Evolutionary conservation across 2,797 vertebrate species (phyloP).

Genomic region (Acanthurus leucopareius): DNA sequence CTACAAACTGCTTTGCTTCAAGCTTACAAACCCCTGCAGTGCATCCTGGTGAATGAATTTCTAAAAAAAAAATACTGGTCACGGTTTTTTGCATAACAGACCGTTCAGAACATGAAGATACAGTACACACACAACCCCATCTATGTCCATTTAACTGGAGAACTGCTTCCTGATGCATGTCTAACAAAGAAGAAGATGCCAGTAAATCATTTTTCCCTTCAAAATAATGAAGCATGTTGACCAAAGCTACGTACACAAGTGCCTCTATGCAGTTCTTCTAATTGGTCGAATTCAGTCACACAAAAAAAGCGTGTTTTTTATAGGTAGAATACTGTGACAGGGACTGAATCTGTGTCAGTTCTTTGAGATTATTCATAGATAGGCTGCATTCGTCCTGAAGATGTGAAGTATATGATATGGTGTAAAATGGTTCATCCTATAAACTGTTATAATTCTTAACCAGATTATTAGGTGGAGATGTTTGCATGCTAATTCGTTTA

Average conservation of each 20-base stretch:
- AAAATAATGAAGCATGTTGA: background rate
- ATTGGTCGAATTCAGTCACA: background rate
- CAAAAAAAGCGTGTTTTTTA: background rate
- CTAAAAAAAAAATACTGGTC: background rate
- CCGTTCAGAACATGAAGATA: background rate
- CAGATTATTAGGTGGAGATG: background rate
- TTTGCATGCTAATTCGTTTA: background rate
- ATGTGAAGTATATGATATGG: background rate
- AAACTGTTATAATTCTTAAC: background rate
- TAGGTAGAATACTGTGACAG: constrained; percentile 12
- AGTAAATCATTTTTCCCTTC: background rate
- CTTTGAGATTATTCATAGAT: background rate
- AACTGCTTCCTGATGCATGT: background rate
- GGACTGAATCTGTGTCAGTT: background rate
- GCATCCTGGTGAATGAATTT: background rate
- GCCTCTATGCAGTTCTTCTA: background rate
- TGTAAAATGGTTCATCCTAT: background rate
- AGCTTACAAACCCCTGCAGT: background rate
- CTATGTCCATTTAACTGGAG: background rate
- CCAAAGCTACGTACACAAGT: background rate
- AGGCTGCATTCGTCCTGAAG: background rate
- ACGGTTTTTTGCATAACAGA: background rate
- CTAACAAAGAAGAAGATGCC: background rate
- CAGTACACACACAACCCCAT: background rate
- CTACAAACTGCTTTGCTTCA: background rate